Percentiles rank a stretch among this genome's conserved stretches.
phyloP scores from a whole-genome alignment of 2,113 vertebrate genomes.

The Rana temporaria region DNA sequence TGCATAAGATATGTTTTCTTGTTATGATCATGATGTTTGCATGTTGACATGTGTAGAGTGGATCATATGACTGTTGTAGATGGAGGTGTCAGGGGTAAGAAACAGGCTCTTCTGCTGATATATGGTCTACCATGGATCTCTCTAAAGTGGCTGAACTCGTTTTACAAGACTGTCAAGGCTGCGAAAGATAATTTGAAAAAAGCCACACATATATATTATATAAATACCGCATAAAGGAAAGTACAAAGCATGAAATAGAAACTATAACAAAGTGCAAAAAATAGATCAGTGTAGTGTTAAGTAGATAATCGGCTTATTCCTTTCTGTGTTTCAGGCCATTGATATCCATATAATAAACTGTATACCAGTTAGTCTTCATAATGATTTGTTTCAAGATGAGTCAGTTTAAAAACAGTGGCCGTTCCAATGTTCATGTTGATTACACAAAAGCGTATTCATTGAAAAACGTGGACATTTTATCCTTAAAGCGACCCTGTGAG shows the following conservation, averaged over 20 bases:
- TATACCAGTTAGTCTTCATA: too few species aligned
- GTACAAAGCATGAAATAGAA: not conserved
- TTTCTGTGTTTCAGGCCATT: too few species aligned
- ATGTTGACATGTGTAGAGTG: slow-evolving; percentile 67
- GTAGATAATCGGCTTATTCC: too few species aligned
- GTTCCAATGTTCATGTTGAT: too few species aligned
- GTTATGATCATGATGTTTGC: slow-evolving; percentile 59
- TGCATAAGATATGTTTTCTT: slow-evolving; percentile 1
- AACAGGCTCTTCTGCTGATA: slow-evolving; percentile 25
- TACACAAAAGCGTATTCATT: too few species aligned
- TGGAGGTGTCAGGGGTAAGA: slow-evolving; percentile 63
- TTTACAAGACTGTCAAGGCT: slow-evolving; percentile 73
- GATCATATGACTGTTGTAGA: slow-evolving; percentile 67
- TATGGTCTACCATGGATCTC: not conserved
- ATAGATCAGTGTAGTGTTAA: not conserved
- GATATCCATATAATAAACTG: too few species aligned
- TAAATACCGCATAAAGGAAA: not conserved
- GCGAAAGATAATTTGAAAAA: slow-evolving; percentile 63
- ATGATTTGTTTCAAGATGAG: too few species aligned
- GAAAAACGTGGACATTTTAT: too few species aligned
- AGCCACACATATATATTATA: slow-evolving; percentile 38
- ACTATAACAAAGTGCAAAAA: not conserved
- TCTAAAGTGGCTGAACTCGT: slow-evolving; percentile 72
- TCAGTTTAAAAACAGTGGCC: too few species aligned
- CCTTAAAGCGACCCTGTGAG: too few species aligned